Evolutionary conservation across 2,888 invertebrate species (phyloP), one percentile per base, ranked within the genome.

Genomic region (Glyphotaelius pellucidus): DNA sequence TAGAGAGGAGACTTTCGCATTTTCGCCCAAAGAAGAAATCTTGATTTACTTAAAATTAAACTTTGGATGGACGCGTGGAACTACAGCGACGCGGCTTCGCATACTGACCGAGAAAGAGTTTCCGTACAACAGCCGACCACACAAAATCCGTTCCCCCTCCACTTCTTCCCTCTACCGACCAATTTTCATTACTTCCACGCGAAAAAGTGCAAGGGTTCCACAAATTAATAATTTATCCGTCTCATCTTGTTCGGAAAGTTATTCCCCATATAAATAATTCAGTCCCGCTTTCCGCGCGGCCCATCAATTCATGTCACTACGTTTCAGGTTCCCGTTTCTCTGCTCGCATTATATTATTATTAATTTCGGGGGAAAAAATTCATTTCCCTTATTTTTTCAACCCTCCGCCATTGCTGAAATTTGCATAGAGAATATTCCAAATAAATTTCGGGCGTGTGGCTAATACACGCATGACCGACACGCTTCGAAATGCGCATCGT

Each of bases 381-480:
- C 90, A 90, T 83, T 90, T 83, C 83, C 47, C 89, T 80, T 80
- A 90, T 90, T 80, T 90, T 90, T 90, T 90, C 42, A n/a, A 30
- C 86, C 25, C 38, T 42, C 86, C 42, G 47, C 14, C 42, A 30
- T 14, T 86, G 30, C 42, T 86, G 86, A 86, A 86, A 86, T 86
- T 86, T 86, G 86, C 86, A 86, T 86, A 86, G 38, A 86, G 86
- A 86, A 86, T 52, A 52, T 86, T 86, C 86, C 30, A 42, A 86
- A 86, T 42, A 31, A 86, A 86, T 86, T 86, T 86, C 86, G n/a
- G 86, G 30, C 25, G n/a, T 86, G 86, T 47, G 35, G 83, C 35
- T 35, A n/a, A 42, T n/a, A 42, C 86, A 85, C 86, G 86, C 86
- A 42, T 42, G 42, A 42, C n/a, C 25, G 35, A 32, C 35, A 83